Conservation (phyloP, 2,888 invertebrate species). For the Drymonia ruficornis region DNA sequence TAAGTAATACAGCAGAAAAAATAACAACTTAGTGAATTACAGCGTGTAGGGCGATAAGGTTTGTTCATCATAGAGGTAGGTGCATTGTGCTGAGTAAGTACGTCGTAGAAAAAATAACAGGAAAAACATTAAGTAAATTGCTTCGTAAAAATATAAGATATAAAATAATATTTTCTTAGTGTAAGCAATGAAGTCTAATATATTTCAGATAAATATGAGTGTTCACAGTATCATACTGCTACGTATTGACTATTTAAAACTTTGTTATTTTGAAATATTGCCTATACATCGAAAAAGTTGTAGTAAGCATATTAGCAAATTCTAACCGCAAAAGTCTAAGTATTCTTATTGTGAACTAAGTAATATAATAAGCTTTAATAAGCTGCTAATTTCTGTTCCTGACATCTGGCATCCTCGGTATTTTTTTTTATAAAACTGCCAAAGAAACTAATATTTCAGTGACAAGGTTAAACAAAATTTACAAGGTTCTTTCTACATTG, state of each 20-base stretch:
- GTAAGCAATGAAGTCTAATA: not conserved
- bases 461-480: not conserved
- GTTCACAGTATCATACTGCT: too few species aligned
- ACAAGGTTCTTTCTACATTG: not conserved
- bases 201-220: not conserved
- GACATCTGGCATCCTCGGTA: not conserved
- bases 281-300: too few species aligned
- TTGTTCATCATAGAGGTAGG: not conserved
- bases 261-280: too few species aligned
- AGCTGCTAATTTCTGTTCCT: not conserved
- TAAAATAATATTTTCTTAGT: not conserved
- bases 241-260: too few species aligned
- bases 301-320: too few species aligned
- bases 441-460: not conserved
- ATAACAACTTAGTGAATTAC: not conserved
- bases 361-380: not conserved
- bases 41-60: not conserved
- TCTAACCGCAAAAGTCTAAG: too few species aligned
- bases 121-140: constrained; percentile 4
- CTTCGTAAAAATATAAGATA: not conserved
- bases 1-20: not conserved
- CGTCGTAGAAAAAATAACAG: not conserved
- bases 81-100: not conserved
- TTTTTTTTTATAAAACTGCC: not conserved
- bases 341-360: too few species aligned